phyloP scores from a whole-genome alignment of 2,113 vertebrate species.

The Misgurnus anguillicaudatus region DNA sequence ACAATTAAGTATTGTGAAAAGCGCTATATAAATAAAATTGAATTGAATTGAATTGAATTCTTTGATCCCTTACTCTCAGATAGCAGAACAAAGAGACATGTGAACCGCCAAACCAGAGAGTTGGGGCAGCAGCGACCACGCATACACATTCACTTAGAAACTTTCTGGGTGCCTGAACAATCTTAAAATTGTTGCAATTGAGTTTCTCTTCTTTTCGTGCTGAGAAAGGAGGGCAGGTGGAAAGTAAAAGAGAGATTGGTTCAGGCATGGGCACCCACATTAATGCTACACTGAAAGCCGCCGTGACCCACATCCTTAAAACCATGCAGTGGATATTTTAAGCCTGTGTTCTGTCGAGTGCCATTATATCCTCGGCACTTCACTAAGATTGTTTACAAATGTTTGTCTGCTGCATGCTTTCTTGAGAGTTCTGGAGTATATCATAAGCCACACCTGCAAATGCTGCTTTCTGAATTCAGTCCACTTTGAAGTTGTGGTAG shows the following conservation, averaged over 20 bases:
- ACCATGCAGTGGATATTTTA: constrained; percentile 44
- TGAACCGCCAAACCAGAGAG: constrained; percentile 43
- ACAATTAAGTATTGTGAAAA: too few relatives aligned
- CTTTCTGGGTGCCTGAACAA: too few relatives aligned
- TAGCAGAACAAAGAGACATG: constrained; percentile 57
- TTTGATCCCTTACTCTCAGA: constrained; percentile 51
- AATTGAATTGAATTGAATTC: too few relatives aligned
- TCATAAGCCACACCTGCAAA: constrained; percentile 35
- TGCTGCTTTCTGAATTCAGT: constrained; percentile 26
- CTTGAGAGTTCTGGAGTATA: constrained; percentile 17
- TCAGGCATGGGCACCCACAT: background rate
- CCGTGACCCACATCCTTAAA: constrained; percentile 30
- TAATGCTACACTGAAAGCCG: background rate
- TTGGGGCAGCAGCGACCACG: constrained; percentile 30
- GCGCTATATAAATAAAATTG: too few relatives aligned
- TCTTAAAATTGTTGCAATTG: too few relatives aligned
- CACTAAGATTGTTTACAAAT: constrained; percentile 24
- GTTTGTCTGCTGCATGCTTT: constrained; percentile 13
- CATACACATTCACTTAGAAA: constrained; percentile 30
- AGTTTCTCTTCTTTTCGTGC: too few relatives aligned
- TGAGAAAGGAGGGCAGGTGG: too few relatives aligned
- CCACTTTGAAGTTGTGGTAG: constrained; percentile 6
- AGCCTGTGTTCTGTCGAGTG: constrained; percentile 7
- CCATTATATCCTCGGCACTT: constrained; percentile 13
- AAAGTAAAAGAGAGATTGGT: too few relatives aligned